Evolutionary conservation across 2,888 invertebrate genomes (phyloP).

Genomic region (Ennomos fuscantarius): DNA sequence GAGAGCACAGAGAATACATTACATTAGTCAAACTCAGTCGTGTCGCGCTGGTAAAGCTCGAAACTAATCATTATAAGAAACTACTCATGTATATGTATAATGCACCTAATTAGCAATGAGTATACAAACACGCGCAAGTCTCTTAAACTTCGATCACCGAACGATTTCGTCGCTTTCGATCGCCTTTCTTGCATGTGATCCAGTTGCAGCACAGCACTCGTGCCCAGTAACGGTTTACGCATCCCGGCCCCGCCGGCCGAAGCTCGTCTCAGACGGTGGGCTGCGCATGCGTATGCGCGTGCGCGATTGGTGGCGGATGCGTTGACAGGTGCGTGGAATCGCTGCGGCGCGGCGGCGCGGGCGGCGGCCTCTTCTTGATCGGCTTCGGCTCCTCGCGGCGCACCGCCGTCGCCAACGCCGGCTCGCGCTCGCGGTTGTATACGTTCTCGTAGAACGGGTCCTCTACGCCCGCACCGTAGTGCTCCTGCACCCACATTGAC

Average conservation of each 20-base stretch:
- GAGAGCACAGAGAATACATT: constrained; percentile 18
- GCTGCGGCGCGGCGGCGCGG: constrained; percentile 95
- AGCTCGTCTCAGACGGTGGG: constrained; percentile 60
- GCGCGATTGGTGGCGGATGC: constrained; percentile 51
- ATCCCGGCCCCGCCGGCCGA: constrained; percentile 32
- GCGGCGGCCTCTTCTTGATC: constrained; percentile 91
- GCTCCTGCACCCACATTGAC: constrained; percentile 95
- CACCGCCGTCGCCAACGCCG: constrained; percentile 50
- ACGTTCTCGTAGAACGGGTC: constrained; percentile 92
- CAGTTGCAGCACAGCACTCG: constrained; percentile 36
- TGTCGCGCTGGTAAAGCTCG: constrained; percentile 14
- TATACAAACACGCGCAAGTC: constrained; percentile 23
- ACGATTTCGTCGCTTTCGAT: constrained; percentile 19
- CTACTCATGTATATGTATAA: constrained; percentile 17
- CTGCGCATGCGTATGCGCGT: constrained; percentile 53
- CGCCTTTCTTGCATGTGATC: constrained; percentile 28
- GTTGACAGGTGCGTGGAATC: constrained; percentile 84
- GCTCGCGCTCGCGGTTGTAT: constrained; percentile 52
- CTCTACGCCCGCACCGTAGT: constrained; percentile 87
- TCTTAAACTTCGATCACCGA: constrained; percentile 33
- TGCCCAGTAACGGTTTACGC: constrained; percentile 29
- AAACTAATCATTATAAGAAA: constrained; percentile 20
- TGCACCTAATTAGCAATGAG: constrained; percentile 24
- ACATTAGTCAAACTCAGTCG: constrained; percentile 22
- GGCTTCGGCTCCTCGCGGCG: constrained; percentile 69